Evolutionary conservation across 2,113 vertebrate species (phyloP), one percentile per base, ranked within the genome.

Genomic region (Mixornis gularis): DNA sequence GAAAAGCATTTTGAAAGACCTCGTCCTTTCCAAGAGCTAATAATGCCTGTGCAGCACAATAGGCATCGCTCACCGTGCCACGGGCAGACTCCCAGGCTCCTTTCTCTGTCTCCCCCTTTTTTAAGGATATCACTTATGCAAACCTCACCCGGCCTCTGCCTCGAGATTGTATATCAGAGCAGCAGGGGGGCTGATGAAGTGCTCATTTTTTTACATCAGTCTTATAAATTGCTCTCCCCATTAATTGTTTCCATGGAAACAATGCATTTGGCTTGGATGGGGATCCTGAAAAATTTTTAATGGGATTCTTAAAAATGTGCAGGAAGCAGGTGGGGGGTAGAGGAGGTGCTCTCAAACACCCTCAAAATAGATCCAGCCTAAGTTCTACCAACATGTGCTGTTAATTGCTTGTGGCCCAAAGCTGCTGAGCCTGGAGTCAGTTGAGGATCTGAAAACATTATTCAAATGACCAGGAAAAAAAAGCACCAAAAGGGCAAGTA

Each of bases 231-330:
- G 97, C 97, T 97, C 97, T 98, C 96, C 96, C 96, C 97, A 97
- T 98, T 98, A 98, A 98, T 98, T 98, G 98, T 98, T 97, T 96
- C 97, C 98, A 98, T 98, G 97, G 98, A 98, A 97, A 98, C 97
- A 97, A 97, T 95, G 96, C 97, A 95, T 97, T 97, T 96, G 97
- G 95, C 94, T 97, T 94, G 79, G 94, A 95, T 95, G 96, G 97
- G 95, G 96, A 95, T 95, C 94, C 97, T 96, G 97, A 96, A 96
- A 95, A 96, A 73, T 95, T 97, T 95, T 95, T 97, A 97, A 97
- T 97, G 92, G 94, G 95, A 97, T 97, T 97, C 96, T 98, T 95
- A 95, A 97, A 97, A 97, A 88, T 82, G 69, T 81, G 87, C 89
- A 93, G 95, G 74, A 92, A 79, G 77, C 1, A 43, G 70, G 59